Base-by-base conservation (phyloP, 2,797 vertebrate genomes). In the Decapterus maruadsi region DNA sequence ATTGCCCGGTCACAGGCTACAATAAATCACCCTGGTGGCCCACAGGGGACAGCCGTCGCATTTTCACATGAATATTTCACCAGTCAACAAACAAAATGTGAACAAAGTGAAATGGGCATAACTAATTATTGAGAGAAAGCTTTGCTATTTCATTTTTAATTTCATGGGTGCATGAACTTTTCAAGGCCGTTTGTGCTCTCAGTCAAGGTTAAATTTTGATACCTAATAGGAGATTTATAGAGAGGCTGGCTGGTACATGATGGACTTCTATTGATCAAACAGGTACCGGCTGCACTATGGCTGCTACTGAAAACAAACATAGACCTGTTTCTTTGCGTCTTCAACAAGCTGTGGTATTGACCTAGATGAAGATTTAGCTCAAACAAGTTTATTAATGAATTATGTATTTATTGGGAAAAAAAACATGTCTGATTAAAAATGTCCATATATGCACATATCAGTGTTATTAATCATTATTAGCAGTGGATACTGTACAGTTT, bases 21-120 rank as follows among this genome's bases (percentile, higher is more conserved):
- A 74, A 81, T 84, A 86, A 85, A 89, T 91, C 83, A 84, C 83
- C 53, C 80, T 81, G 60, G 71, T 66, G 72, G 68, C 75, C 83
- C 73, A 78, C 29, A 69, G 68, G 78, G 82, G 80, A 88, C 68
- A 80, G 69, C 68, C 36, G 62, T 54, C 77, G 61, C 78, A 81
- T 84, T 86, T 51, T 77, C 67, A 68, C 72, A 79, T 81, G 55
- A 83, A 85, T 85, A 84, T 89, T 84, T 89, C 73, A 81, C 66
- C 65, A 81, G 48, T 73, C 61, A 77, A 87, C 57, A 86, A 81
- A 79, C 83, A 85, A 84, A 76, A 83, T 69, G 66, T 83, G 54
- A 82, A 85, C 80, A 73, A 84, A 76, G 68, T 76, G 22, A 82
- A 81, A 87, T 78, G 17, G 51, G 54, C 68, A 61, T 51, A 77